A percentile compares a stretch with the other conserved stretches of the same genome.
These are phyloP conservation scores for Atrichornis clamosus DNA, from an alignment of 2,113 vertebrate species.

Conservation along the genomic window DNA sequence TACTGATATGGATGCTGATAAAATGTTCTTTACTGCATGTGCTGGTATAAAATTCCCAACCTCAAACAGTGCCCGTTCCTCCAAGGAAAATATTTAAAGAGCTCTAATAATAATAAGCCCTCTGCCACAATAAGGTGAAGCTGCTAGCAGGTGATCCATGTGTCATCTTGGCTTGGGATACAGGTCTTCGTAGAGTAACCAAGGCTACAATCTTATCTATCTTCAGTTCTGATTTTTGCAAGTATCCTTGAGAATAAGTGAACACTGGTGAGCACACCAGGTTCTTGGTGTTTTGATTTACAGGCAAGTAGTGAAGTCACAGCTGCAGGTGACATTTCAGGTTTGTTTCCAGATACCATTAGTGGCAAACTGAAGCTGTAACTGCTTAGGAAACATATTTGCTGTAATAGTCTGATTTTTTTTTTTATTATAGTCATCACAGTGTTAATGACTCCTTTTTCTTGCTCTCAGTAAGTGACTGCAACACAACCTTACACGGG, in stretches of 20 bases:
- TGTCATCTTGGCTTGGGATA: neutral
- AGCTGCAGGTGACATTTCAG: neutral
- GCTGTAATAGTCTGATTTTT: neutral
- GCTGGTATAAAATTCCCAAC: neutral
- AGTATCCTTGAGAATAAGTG: neutral
- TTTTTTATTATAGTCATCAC: neutral
- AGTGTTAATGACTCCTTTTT: neutral
- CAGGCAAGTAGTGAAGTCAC: neutral
- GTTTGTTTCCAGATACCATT: neutral
- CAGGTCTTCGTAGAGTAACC: neutral
- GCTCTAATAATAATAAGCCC: neutral
- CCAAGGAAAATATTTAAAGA: neutral
- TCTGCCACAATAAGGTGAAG: neutral
- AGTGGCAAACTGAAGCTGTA: neutral
- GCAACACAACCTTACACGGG: conserved; percentile 61
- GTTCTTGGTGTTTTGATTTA: neutral
- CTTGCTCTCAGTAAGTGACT: conserved; percentile 59
- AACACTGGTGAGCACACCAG: neutral
- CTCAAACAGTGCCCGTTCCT: neutral
- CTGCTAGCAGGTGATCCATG: neutral
- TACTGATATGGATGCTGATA: neutral
- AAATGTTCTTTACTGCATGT: neutral
- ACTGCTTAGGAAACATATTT: neutral
- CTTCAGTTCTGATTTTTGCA: neutral
- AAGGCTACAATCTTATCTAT: neutral